These are phyloP conservation scores for Poecilia velifera DNA, from an alignment of 2,797 vertebrate genomes.

Conservation along the genomic window DNA sequence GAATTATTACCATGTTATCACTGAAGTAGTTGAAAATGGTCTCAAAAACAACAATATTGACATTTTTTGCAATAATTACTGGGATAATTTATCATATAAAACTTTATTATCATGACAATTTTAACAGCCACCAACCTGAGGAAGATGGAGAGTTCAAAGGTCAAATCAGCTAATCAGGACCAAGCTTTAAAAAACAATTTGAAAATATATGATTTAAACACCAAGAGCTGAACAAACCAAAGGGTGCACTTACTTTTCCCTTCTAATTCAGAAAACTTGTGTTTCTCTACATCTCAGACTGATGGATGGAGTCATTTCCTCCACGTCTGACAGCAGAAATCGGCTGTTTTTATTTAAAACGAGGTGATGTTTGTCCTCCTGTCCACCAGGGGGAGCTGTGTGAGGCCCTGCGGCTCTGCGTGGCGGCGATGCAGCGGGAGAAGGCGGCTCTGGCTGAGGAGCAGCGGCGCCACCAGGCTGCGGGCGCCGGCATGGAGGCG, in stretches of 20 bases:
- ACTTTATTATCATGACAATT: too few relatives aligned
- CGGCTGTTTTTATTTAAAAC: background rate
- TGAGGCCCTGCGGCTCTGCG: slow-evolving; percentile 83
- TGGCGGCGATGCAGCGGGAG: slow-evolving; percentile 83
- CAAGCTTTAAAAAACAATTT: background rate
- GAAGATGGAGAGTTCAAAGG: background rate
- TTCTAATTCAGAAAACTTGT: background rate
- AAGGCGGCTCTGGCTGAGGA: slow-evolving; percentile 85
- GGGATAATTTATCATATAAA: too few relatives aligned
- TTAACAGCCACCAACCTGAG: too few relatives aligned
- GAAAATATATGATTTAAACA: background rate
- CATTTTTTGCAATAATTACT: too few relatives aligned
- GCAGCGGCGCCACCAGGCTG: slow-evolving; percentile 82
- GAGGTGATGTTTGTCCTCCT: slow-evolving; percentile 5
- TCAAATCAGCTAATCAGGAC: background rate
- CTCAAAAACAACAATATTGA: too few relatives aligned
- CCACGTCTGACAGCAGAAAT: background rate
- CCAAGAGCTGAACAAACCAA: background rate
- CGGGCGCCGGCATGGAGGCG: slow-evolving; percentile 83
- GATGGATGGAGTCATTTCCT: background rate
- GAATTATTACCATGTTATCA: too few relatives aligned
- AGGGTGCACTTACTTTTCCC: background rate
- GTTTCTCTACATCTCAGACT: background rate
- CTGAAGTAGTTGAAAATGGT: too few relatives aligned
- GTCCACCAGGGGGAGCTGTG: slow-evolving; percentile 87